Evolutionary conservation across 2,797 vertebrate species (phyloP).

Genomic region (Argyrosomus regius): DNA sequence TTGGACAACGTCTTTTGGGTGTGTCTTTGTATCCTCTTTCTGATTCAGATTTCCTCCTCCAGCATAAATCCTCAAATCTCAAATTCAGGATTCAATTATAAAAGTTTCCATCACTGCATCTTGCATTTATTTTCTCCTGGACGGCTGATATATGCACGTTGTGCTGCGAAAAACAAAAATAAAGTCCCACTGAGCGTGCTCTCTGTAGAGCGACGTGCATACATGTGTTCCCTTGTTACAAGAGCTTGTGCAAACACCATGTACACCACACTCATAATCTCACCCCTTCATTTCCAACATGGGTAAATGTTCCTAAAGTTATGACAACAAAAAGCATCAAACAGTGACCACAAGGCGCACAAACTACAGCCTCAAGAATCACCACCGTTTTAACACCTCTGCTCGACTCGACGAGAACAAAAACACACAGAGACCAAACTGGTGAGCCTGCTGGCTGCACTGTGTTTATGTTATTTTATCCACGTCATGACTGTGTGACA

Average conservation of each 20-base stretch:
- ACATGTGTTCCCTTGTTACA: neutral
- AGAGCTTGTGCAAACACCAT: neutral
- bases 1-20: neutral
- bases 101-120: neutral
- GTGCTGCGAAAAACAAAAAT: neutral
- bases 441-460: neutral
- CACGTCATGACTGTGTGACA: neutral
- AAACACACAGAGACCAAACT: neutral
- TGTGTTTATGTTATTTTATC: neutral
- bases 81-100: constrained; percentile 3
- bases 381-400: neutral
- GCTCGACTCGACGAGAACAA: neutral
- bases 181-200: neutral
- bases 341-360: neutral
- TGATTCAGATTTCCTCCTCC: constrained; percentile 13
- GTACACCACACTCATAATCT: neutral
- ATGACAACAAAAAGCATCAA: neutral
- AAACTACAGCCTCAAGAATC: neutral
- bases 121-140: neutral
- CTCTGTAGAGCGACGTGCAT: neutral
- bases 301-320: neutral
- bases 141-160: neutral
- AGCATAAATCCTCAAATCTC: neutral
- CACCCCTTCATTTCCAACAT: neutral
- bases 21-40: neutral